These are phyloP conservation scores for Cheilosia pagana DNA, from an alignment of 2,888 invertebrate species.

Conservation along the genomic window DNA sequence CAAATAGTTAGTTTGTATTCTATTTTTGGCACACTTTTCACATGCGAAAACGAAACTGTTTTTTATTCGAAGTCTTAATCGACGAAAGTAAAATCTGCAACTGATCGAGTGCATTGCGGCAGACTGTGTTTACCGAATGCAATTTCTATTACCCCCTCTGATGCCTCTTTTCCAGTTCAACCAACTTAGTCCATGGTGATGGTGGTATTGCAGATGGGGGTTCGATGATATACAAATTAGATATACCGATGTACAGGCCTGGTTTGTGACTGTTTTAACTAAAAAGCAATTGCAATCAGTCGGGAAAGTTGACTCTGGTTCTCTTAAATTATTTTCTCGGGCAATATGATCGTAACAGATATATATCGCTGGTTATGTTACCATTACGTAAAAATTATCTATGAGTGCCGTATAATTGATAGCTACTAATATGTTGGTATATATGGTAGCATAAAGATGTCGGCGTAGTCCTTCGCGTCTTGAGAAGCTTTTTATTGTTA, in stretches of 20 bases:
- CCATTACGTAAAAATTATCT: too few species aligned
- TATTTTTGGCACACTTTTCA: constrained; percentile 1
- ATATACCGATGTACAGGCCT: constrained; percentile 35
- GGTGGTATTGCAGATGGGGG: constrained; percentile 44
- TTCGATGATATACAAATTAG: constrained; percentile 3
- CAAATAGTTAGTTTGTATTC: constrained; percentile 26
- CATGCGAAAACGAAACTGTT: constrained; percentile 61
- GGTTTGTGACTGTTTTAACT: constrained; percentile 23
- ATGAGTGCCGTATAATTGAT: too few species aligned
- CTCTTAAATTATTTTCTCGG: constrained; percentile 50
- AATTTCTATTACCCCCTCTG: constrained; percentile 41
- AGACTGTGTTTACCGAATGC: constrained; percentile 66
- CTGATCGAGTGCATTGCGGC: constrained; percentile 81
- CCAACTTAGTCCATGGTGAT: constrained; percentile 5
- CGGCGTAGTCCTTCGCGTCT: too few species aligned
- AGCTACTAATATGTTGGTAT: too few species aligned
- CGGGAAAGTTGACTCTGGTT: constrained; percentile 4
- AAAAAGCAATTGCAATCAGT: constrained; percentile 1
- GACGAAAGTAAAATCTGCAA: constrained; percentile 84
- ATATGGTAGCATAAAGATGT: too few species aligned
- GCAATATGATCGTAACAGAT: not conserved
- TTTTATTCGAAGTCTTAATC: constrained; percentile 77
- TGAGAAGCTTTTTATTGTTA: too few species aligned
- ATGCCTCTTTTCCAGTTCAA: constrained; percentile 20
- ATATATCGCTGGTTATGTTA: too few species aligned